Percentiles rank a stretch among this genome's conserved stretches.
phyloP scores from a whole-genome alignment of 2,888 invertebrate genomes.

The Chaitophorus viminalis region DNA sequence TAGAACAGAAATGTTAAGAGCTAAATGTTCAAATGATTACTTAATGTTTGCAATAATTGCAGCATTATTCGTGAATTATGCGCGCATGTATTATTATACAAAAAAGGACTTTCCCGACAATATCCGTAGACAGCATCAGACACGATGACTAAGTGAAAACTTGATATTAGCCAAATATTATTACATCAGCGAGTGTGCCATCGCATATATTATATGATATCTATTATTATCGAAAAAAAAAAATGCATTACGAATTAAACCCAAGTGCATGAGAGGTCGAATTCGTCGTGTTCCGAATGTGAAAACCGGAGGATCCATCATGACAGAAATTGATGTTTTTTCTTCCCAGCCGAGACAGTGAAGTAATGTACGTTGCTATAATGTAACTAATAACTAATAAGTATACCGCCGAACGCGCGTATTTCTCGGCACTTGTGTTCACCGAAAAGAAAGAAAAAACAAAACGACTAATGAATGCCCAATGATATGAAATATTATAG shows the following conservation, averaged over 20 bases:
- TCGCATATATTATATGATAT: background rate
- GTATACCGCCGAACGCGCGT: background rate
- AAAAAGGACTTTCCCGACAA: background rate
- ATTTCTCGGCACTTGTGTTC: background rate
- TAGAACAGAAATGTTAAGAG: too few species aligned
- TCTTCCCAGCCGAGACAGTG: background rate
- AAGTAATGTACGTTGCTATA: background rate
- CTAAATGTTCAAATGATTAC: too few species aligned
- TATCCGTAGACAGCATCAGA: background rate
- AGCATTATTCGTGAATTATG: background rate
- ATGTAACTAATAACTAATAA: background rate
- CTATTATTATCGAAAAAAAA: background rate
- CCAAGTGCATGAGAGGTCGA: background rate
- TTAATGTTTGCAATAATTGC: background rate
- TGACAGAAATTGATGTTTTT: background rate
- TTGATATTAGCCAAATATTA: background rate
- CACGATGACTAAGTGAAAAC: slow-evolving; percentile 7
- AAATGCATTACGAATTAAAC: slow-evolving; percentile 1
- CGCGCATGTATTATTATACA: background rate
- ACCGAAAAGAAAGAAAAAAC: background rate
- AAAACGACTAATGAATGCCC: background rate
- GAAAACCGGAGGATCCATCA: background rate
- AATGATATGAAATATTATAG: background rate
- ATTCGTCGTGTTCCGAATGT: slow-evolving; percentile 7
- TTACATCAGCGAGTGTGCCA: background rate